Evolutionary conservation across 2,888 invertebrate genomes (phyloP), one percentile per base, ranked within the genome.

Genomic region (Apotomis capreana): DNA sequence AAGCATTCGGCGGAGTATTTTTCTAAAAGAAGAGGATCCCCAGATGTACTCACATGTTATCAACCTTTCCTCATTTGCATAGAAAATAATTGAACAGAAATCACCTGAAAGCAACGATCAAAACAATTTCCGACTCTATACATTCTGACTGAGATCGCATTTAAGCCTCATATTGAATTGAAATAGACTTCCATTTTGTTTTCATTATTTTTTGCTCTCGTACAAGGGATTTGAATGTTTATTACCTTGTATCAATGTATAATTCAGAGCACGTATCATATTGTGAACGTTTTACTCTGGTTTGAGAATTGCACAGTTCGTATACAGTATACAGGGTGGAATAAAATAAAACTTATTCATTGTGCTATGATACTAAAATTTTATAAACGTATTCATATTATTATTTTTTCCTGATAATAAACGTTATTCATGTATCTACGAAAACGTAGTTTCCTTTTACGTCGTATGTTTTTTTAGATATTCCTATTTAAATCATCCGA

Each of bases 171-270:
- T 12, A 1, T 49, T 44, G 44, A 6, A 49, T 49, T 9, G 49
- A 44, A 44, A 44, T 44, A 8, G 5, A 44, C 44, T 44, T 44
- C 8, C 10, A 9, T 9, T 49, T 49, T 9, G 49, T 10, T 49
- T 49, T 49, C 12, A 9, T 49, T 57, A 40, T 46, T 46, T 55
- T 46, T 37, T 57, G 52, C 51, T 63, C 26, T 15, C 64, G 8
- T 44, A 55, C 65, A 10, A 44, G 51, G 26, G 62, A 65, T 65
- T 65, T 65, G 46, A 46, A 65, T 57, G 51, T 62, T 62, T 62
- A 51, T 36, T 51, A 62, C 36, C 60, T 46, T 60, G 5, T 10
- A 57, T n/a, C n/a, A n/a, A 15, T 57, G 46, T 58, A 37, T 49
- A 58, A 58, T 58, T 67, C 49, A 67, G 36, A 37, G n/a, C 65